These are phyloP conservation scores for Pomatostomus ruficeps DNA, from an alignment of 2,113 vertebrate species.

Conservation along the genomic window DNA sequence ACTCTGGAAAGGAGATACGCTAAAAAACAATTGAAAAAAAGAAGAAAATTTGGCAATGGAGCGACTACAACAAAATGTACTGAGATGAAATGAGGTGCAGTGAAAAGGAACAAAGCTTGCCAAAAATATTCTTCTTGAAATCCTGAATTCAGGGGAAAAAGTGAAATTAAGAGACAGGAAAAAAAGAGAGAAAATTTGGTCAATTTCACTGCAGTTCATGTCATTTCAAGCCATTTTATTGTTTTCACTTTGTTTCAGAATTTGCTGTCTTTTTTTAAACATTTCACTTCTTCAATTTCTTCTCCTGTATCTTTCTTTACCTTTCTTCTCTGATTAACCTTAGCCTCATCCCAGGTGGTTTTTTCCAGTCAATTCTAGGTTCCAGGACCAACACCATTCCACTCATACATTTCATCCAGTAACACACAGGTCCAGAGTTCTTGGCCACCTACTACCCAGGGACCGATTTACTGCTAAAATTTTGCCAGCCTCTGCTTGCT, in stretches of 20 bases:
- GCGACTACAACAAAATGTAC: neutral
- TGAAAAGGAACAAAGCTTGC: neutral
- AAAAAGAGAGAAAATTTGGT: no score
- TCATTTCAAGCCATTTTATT: no score
- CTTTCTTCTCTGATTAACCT: neutral
- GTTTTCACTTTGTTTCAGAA: neutral
- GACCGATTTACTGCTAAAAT: neutral
- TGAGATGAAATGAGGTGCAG: no score
- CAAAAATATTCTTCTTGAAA: neutral
- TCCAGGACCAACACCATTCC: neutral
- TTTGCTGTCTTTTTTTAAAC: neutral
- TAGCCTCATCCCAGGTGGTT: neutral
- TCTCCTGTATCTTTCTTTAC: neutral
- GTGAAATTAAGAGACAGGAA: no score
- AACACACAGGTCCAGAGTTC: neutral
- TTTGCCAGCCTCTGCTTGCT: neutral
- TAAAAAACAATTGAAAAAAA: neutral
- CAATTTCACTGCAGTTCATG: no score
- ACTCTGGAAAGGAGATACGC: neutral
- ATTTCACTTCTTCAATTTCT: neutral
- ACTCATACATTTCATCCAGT: neutral
- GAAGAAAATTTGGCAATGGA: neutral
- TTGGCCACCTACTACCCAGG: neutral
- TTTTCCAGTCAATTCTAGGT: neutral
- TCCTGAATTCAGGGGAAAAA: neutral